Percentiles rank a stretch among this genome's conserved stretches.
Conservation (phyloP, 1,140 invertebrate species). For the Drosophila suzukii region DNA sequence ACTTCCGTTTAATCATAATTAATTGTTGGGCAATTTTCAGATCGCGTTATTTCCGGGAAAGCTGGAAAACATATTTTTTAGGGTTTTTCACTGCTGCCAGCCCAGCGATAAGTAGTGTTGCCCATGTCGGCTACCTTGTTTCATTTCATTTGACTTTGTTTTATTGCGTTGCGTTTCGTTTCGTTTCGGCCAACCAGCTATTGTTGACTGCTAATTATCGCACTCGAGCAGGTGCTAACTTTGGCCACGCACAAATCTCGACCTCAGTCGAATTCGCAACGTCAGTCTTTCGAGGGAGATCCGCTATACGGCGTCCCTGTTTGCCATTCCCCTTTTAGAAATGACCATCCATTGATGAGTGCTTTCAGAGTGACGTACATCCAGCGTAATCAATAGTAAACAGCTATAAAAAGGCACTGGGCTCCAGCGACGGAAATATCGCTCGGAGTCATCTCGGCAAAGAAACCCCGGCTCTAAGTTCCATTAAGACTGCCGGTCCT, state of each 20-base stretch:
- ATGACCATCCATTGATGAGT: slow-evolving; percentile 19
- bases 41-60: too few species aligned
- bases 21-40: too few species aligned
- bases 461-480: background rate
- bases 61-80: too few species aligned
- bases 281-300: slow-evolving; percentile 27
- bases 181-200: background rate
- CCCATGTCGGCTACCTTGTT: too few species aligned
- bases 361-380: slow-evolving; percentile 17
- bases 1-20: too few species aligned
- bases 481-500: too few species aligned
- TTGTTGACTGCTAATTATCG: slow-evolving; percentile 55
- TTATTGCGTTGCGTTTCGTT: background rate
- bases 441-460: background rate
- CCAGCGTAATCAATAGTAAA: background rate
- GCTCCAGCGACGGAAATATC: background rate
- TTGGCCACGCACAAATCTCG: slow-evolving; percentile 23
- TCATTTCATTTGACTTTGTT: background rate
- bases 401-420: background rate
- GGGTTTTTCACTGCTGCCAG: background rate
- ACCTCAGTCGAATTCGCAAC: slow-evolving; percentile 1
- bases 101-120: too few species aligned
- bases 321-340: slow-evolving; percentile 31
- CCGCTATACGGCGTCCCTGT: slow-evolving; percentile 24
- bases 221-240: slow-evolving; percentile 59